Percentiles rank a stretch among this genome's conserved stretches.
Conservation (phyloP, 2,888 invertebrate species). For the Diarsia brunnea region DNA sequence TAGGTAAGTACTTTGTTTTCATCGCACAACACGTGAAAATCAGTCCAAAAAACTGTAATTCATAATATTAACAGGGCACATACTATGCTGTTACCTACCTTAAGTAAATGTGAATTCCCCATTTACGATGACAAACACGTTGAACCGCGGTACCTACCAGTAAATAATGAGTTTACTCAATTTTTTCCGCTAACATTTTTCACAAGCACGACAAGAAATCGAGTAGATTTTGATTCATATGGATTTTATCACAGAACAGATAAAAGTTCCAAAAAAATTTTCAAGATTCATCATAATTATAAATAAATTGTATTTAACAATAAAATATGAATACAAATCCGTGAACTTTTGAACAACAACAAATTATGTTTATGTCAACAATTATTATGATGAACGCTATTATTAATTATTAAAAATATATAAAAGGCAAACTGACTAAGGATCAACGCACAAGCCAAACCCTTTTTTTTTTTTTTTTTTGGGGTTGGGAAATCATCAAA, state of each 20-base stretch:
- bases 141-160: conserved; percentile 27
- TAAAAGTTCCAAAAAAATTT: too few relatives aligned
- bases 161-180: conserved; percentile 26
- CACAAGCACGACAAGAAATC: background rate
- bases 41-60: conserved; percentile 46
- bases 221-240: background rate
- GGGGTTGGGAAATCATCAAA: too few relatives aligned
- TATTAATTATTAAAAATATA: too few relatives aligned
- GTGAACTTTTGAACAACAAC: conserved; percentile 13
- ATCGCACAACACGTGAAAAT: conserved; percentile 38
- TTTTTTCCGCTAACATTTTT: conserved; percentile 6
- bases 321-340: background rate
- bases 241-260: too few relatives aligned
- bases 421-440: too few relatives aligned
- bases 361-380: conserved; percentile 9
- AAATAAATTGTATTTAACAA: conserved; percentile 6
- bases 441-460: too few relatives aligned
- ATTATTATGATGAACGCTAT: background rate
- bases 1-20: conserved; percentile 22
- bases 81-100: conserved; percentile 43
- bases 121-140: conserved; percentile 48
- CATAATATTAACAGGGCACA: conserved; percentile 38
- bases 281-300: background rate
- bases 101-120: conserved; percentile 38
- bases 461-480: too few relatives aligned